These are phyloP conservation scores for Larimichthys polyactis DNA, from an alignment of 2,113 vertebrate species.

Conservation along the genomic window DNA sequence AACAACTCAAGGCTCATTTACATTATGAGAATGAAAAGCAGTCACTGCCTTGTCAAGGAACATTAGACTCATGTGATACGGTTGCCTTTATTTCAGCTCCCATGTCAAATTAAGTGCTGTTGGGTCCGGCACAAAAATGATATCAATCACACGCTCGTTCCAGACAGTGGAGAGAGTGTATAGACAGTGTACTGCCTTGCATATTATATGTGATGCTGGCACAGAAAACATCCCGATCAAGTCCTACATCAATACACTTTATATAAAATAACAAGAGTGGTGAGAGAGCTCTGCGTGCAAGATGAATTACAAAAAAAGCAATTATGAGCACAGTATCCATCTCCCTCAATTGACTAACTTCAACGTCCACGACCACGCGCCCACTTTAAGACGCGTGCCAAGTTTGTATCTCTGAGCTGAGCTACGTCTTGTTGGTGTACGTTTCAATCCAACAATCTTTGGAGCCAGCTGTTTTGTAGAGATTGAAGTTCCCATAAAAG, in stretches of 20 bases:
- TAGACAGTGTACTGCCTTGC: constrained; percentile 14
- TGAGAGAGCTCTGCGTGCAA: neutral
- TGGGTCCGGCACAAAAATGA: constrained; percentile 45
- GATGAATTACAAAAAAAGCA: constrained; percentile 47
- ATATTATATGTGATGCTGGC: constrained; percentile 42
- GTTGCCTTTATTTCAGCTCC: constrained; percentile 59
- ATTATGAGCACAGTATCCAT: constrained; percentile 33
- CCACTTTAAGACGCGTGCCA: neutral
- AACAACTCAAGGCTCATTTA: constrained; percentile 58
- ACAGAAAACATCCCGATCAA: constrained; percentile 31
- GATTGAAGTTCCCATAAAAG: constrained; percentile 18
- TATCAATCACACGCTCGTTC: constrained; percentile 49
- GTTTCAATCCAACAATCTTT: neutral
- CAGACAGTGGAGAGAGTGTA: constrained; percentile 32
- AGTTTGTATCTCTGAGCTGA: neutral
- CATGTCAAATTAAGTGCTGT: constrained; percentile 65
- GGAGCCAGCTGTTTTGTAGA: constrained; percentile 4
- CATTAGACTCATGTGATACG: constrained; percentile 61
- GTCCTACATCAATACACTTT: constrained; percentile 39
- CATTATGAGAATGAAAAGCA: constrained; percentile 64
- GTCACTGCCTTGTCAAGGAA: constrained; percentile 61
- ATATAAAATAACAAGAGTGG: constrained; percentile 25
- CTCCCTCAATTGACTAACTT: constrained; percentile 17
- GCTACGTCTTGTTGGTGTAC: neutral
- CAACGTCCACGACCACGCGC: constrained; percentile 17